Evolutionary conservation across 2,888 invertebrate species (phyloP).

Genomic region (Hoplodrina ambigua): DNA sequence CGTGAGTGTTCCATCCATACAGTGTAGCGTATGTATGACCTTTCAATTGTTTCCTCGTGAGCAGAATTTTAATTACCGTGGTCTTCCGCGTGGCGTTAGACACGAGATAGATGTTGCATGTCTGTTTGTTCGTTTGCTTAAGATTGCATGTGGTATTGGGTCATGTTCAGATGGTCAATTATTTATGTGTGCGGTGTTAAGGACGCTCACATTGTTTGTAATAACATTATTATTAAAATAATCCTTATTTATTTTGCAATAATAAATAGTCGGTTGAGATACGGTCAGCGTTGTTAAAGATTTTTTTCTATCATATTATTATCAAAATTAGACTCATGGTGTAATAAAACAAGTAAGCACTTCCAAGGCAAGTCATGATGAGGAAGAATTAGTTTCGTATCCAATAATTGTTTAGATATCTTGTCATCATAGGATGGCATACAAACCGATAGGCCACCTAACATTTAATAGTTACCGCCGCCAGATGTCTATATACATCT

Average conservation of each 20-base stretch:
- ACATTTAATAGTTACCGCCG: too few relatives aligned
- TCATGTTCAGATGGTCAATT: slow-evolving; percentile 17
- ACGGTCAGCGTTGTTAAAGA: background rate
- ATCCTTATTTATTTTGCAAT: background rate
- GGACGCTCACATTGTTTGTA: background rate
- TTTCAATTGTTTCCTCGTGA: slow-evolving; percentile 79
- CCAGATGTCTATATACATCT: too few relatives aligned
- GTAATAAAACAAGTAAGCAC: too few relatives aligned
- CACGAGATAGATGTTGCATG: slow-evolving; percentile 40
- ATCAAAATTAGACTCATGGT: too few relatives aligned
- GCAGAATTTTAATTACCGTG: slow-evolving; percentile 72
- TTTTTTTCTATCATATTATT: too few relatives aligned
- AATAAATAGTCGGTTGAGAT: too few relatives aligned
- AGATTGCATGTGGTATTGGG: slow-evolving; percentile 23
- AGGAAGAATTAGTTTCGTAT: too few relatives aligned
- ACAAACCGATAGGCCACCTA: too few relatives aligned
- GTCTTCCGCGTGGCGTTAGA: slow-evolving; percentile 72
- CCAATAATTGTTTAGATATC: too few relatives aligned
- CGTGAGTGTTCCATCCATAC: slow-evolving; percentile 19
- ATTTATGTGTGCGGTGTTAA: background rate
- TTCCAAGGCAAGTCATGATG: too few relatives aligned
- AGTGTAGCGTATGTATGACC: slow-evolving; percentile 62
- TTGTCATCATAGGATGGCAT: too few relatives aligned
- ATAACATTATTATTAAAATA: background rate
- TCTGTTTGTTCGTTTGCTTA: slow-evolving; percentile 21